Conservation (phyloP, 2,797 vertebrate genomes). For the Sparidentex hasta region DNA sequence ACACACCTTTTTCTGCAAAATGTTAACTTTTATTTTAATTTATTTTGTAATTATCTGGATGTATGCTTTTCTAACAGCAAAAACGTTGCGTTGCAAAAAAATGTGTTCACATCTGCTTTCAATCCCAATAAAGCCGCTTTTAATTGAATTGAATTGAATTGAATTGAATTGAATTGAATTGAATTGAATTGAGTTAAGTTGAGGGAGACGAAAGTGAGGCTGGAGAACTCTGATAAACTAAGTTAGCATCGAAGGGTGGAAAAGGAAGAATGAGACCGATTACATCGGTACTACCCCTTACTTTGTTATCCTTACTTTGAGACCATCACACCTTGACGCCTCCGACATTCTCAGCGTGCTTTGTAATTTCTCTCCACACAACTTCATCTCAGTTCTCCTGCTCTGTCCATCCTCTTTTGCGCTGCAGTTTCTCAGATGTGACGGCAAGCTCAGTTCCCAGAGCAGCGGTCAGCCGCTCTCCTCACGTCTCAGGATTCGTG, state of each 20-base stretch:
- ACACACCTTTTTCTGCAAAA: too few relatives aligned
- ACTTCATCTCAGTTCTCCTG: slow-evolving; percentile 9
- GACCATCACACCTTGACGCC: slow-evolving; percentile 16
- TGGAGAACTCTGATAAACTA: slow-evolving; percentile 37
- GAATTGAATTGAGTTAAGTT: too few relatives aligned
- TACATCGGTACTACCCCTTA: slow-evolving; percentile 14
- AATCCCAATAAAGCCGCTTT: too few relatives aligned
- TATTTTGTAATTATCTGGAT: too few relatives aligned
- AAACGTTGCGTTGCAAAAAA: too few relatives aligned
- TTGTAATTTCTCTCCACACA: background rate
- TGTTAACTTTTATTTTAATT: too few relatives aligned
- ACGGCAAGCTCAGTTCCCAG: slow-evolving; percentile 39
- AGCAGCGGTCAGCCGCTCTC: slow-evolving; percentile 43
- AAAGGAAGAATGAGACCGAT: slow-evolving; percentile 23
- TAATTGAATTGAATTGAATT: too few relatives aligned
- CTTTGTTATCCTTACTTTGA: slow-evolving; percentile 25
- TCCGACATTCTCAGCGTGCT: slow-evolving; percentile 12
- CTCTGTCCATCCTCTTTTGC: slow-evolving; percentile 8
- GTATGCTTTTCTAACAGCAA: too few relatives aligned
- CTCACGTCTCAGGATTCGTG: slow-evolving; percentile 33
- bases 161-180: too few relatives aligned
- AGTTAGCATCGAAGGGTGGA: slow-evolving; percentile 28
- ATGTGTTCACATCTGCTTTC: too few relatives aligned
- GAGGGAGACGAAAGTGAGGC: slow-evolving; percentile 22
- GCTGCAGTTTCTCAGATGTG: slow-evolving; percentile 34